Evolutionary conservation across 2,888 invertebrate genomes (phyloP), one percentile per base, ranked within the genome.

Genomic region (Chromoteleia sp.): DNA sequence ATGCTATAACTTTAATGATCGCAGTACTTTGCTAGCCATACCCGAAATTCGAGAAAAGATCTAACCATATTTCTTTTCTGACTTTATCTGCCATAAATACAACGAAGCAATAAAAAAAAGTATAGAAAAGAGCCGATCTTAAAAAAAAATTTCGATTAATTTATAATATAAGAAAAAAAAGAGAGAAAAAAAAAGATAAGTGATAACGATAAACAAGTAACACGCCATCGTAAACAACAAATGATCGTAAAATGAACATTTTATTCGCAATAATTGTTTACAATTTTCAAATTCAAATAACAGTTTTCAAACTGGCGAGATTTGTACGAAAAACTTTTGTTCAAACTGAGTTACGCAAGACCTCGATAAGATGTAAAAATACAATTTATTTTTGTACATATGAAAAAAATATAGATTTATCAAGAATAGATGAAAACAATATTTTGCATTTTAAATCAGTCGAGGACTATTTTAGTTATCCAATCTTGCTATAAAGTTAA

Each of bases 81-180:
- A 43, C 25, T 43, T 59, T 59, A 45, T 61, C 61, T 30, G 61
- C 30, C 61, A 39, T 61, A 61, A 61, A 39, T 45, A 45, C 61
- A 45, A 0, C 61, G 30, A n/a, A 30, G 61, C 30, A 45, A 45
- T 45, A 61, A 43, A 59, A 43, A 12, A 59, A 43, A 12, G 29
- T 39, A 58, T 36, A 12, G 29, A 59, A 12, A n/a, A 12, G 14
- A n/a, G 29, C 25, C 17, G 59, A 29, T 39, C 59, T 25, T 41
- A 14, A 43, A 29, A 29, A 59, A 59, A 59, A 59, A n/a, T 58
- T 58, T 58, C 25, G 43, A 43, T 43, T 59, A 59, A 59, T 39
- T 39, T 2, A 33, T 5, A 33, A 33, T 1, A 33, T 5, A 33
- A 33, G 7, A 1, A 7, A 10, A 2, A 33, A 8, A 33, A 10